Evolutionary conservation across 37 sponge, comb jelly and placozoan species (phyloP).

Genomic region (Petrosia ficiformis): DNA sequence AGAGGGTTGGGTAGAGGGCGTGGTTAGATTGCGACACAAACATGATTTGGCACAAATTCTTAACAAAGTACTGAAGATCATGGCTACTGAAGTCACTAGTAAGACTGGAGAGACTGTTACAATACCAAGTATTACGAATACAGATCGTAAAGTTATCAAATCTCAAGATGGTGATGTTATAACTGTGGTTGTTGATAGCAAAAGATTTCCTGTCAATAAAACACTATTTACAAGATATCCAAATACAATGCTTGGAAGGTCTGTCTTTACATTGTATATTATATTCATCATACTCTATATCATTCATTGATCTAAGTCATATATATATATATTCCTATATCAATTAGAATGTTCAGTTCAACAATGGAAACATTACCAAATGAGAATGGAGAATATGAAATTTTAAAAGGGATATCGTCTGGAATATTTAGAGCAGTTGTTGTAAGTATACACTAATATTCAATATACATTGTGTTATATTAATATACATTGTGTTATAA

Average conservation of each 20-base stretch:
- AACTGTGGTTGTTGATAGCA: slow-evolving; percentile 50
- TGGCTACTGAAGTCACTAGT: too few species aligned
- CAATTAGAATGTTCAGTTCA: slow-evolving; percentile 68
- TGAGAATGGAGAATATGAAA: slow-evolving; percentile 65
- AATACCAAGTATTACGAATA: too few species aligned
- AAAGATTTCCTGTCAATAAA: slow-evolving; percentile 52
- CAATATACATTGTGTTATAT: neutral
- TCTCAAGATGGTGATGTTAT: slow-evolving; percentile 5
- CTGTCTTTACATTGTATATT: neutral
- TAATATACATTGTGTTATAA: neutral
- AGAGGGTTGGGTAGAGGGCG: too few species aligned
- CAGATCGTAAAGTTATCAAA: too few species aligned
- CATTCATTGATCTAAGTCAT: neutral
- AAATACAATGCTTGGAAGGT: slow-evolving; percentile 93
- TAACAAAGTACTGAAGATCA: too few species aligned
- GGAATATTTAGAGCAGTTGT: slow-evolving; percentile 59
- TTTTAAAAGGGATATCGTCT: slow-evolving; percentile 66
- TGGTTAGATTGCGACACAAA: too few species aligned
- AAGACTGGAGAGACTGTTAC: too few species aligned
- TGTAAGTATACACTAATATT: slow-evolving; percentile 29
- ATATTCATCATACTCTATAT: neutral
- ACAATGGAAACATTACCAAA: slow-evolving; percentile 45
- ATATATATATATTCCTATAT: neutral
- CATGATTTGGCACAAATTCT: too few species aligned
- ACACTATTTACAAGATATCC: slow-evolving; percentile 62